Percentiles rank a stretch among this genome's conserved stretches.
These are phyloP conservation scores for Tinea trinotella DNA, from an alignment of 2,888 invertebrate species.

Conservation along the genomic window DNA sequence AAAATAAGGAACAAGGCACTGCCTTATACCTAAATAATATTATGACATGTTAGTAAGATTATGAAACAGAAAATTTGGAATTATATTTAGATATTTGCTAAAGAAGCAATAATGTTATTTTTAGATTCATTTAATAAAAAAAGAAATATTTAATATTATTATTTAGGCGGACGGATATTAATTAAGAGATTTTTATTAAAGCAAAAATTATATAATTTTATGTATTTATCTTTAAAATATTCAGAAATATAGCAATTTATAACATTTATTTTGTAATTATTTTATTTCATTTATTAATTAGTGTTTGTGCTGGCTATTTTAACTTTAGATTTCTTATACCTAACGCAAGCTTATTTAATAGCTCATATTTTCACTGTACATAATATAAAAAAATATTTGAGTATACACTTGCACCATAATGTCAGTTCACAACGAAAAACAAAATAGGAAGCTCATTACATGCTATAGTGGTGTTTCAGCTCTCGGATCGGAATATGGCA, in stretches of 20 bases:
- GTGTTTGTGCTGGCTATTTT: background rate
- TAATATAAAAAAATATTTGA: background rate
- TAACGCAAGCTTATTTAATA: background rate
- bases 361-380: background rate
- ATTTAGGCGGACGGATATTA: constrained; percentile 5
- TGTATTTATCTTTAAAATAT: background rate
- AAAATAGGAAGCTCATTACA: constrained; percentile 24
- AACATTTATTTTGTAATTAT: background rate
- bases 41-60: too few relatives aligned
- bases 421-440: constrained; percentile 27
- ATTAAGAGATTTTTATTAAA: background rate
- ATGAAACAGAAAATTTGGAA: too few relatives aligned
- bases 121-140: too few relatives aligned
- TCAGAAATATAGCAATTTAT: background rate
- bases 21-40: constrained; percentile 33
- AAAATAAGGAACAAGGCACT: constrained; percentile 47
- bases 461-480: constrained; percentile 65
- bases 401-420: constrained; percentile 45
- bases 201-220: background rate
- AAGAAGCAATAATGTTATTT: too few relatives aligned
- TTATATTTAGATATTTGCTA: too few relatives aligned
- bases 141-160: too few relatives aligned
- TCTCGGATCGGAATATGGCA: constrained; percentile 51
- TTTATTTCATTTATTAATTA: background rate
- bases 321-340: background rate